Percentiles rank a stretch among this genome's conserved stretches.
These are phyloP conservation scores for Vandiemenella viatica DNA, from an alignment of 2,888 invertebrate species.

Conservation along the genomic window DNA sequence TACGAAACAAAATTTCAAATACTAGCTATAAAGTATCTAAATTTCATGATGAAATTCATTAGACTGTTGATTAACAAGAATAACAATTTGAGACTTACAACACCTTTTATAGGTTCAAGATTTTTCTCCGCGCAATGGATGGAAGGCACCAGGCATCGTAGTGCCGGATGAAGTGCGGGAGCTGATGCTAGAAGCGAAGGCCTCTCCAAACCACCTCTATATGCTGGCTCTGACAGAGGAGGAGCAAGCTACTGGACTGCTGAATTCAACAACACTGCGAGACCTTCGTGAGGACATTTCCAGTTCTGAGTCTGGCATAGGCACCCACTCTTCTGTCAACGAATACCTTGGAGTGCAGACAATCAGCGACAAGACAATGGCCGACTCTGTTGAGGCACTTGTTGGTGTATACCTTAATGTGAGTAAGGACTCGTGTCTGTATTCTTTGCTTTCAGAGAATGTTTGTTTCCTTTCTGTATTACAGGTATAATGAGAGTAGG, in stretches of 20 bases:
- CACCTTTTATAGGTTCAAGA: slow-evolving; percentile 31
- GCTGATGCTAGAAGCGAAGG: slow-evolving; percentile 29
- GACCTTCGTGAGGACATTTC: slow-evolving; percentile 24
- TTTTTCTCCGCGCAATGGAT: slow-evolving; percentile 54
- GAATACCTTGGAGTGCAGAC: slow-evolving; percentile 33
- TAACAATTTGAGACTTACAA: no score
- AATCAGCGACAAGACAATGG: slow-evolving; percentile 48
- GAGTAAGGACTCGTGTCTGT: no score
- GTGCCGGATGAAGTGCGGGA: slow-evolving; percentile 37
- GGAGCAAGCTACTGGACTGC: slow-evolving; percentile 26
- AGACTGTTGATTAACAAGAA: no score
- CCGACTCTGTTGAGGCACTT: slow-evolving; percentile 76
- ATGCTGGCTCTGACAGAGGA: slow-evolving; percentile 30
- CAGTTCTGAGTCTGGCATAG: slow-evolving; percentile 26
- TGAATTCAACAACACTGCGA: slow-evolving; percentile 7
- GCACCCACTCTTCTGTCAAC: slow-evolving; percentile 26
- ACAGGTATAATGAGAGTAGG: no score
- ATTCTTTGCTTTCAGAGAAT: no score
- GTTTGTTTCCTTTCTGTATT: no score
- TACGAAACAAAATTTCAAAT: no score
- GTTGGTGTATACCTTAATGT: slow-evolving; percentile 50
- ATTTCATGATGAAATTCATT: no score
- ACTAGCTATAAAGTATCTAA: no score
- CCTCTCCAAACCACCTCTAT: slow-evolving; percentile 34
- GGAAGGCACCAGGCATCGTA: slow-evolving; percentile 64